Base-by-base conservation (phyloP, 2,888 invertebrate species). In the Cryptophagus acutangulus region DNA sequence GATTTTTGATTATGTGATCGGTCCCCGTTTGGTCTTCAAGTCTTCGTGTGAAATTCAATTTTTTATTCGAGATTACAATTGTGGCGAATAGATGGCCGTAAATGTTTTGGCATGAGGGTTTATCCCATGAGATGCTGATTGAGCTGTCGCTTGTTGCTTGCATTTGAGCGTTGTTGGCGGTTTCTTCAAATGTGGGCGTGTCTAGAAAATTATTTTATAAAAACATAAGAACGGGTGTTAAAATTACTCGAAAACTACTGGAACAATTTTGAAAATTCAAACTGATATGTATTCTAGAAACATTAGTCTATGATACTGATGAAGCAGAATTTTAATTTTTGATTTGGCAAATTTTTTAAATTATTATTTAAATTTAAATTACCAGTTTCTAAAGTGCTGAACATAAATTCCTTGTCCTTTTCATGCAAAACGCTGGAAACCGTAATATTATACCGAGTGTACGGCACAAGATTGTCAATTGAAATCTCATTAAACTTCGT, bases 311-410 rank as follows among this genome's bases (percentile, higher is more conserved):
- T n/a, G n/a, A n/a, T n/a, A n/a, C n/a, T n/a, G n/a, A n/a, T n/a
- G n/a, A n/a, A n/a, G n/a, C n/a, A n/a, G n/a, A n/a, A 16, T 33
- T 8, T 10, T 33, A 9, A 33, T 17, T 33, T 33, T 6, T 8
- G 8, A 33, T 24, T 36, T 12, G 15, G 15, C 4, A 35, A 14
- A 15, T 33, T 6, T 36, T 4, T 16, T 10, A 34, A 34, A 34
- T 34, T 26, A n/a, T 26, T 3, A 13, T 20, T 6, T 20, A 5
- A 9, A 6, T 20, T 26, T n/a, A n/a, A n/a, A n/a, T 48, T 59
- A 65, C 65, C 61, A 51, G 60, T 54, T 41, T 62, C 60, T 31
- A 55, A 15, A 9, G 67, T 67, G 31, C 48, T 52, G 14, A 61
- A 24, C 18, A 38, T 38, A 2, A 57, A 8, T 20, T 44, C 36